A percentile compares a stretch with the other conserved stretches of the same genome.
These are phyloP conservation scores for Bos javanicus DNA, from an alignment of 2,113 vertebrate species.

Conservation along the genomic window DNA sequence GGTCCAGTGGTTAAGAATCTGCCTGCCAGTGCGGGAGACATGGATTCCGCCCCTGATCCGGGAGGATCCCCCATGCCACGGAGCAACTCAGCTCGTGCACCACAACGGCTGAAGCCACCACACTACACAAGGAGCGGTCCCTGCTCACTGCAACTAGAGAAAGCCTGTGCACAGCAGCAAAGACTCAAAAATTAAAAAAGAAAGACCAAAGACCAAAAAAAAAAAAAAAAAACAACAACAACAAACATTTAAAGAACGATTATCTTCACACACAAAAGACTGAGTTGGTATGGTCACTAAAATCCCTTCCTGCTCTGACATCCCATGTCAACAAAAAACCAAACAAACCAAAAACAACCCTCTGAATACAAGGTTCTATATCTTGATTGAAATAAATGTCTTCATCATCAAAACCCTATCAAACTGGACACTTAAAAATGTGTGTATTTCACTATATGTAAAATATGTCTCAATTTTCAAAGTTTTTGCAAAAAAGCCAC, in stretches of 20 bases:
- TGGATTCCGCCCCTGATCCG: not conserved
- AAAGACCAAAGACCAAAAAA: not conserved
- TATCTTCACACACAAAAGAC: not conserved
- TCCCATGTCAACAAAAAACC: not conserved
- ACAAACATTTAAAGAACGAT: not conserved
- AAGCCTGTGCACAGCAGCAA: not conserved
- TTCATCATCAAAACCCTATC: not conserved
- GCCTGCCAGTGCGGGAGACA: not conserved
- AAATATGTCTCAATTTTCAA: not conserved
- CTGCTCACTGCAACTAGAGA: not conserved
- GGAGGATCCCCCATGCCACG: not conserved
- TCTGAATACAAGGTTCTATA: not conserved
- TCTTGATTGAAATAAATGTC: not conserved
- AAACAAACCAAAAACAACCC: not conserved
- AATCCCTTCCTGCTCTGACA: not conserved
- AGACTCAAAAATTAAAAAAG: not conserved
- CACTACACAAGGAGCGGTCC: not conserved
- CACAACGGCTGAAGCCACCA: fast-evolving
- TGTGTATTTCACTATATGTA: not conserved
- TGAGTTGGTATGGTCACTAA: not conserved
- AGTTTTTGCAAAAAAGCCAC: not conserved
- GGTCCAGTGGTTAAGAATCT: not conserved
- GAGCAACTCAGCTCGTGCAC: not conserved
- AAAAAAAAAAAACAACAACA: too few species aligned
- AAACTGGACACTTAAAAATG: not conserved